These are phyloP conservation scores for Myopa tessellatipennis DNA, from an alignment of 2,888 invertebrate species.

Conservation along the genomic window DNA sequence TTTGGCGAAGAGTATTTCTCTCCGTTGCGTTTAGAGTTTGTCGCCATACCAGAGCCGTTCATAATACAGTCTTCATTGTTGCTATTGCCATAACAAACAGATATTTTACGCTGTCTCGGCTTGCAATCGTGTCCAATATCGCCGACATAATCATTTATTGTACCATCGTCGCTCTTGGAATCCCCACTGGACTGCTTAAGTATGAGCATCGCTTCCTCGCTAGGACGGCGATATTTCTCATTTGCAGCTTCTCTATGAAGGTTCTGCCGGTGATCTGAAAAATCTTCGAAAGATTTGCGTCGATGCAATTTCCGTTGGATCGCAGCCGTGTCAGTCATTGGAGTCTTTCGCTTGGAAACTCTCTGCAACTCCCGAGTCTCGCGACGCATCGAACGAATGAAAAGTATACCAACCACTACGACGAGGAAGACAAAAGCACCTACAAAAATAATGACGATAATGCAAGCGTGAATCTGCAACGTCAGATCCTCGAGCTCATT, in stretches of 20 bases:
- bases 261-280: constrained; percentile 61
- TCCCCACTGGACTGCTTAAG: constrained; percentile 69
- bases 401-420: constrained; percentile 60
- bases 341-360: constrained; percentile 38
- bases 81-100: constrained; percentile 63
- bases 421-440: constrained; percentile 63
- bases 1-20: constrained; percentile 68
- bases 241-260: constrained; percentile 62
- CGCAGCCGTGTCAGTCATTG: constrained; percentile 12
- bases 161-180: neutral
- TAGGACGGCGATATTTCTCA: constrained; percentile 73
- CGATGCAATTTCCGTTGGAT: constrained; percentile 64
- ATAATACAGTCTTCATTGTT: constrained; percentile 47
- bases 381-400: constrained; percentile 61
- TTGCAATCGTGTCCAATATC: constrained; percentile 23
- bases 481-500: constrained; percentile 76
- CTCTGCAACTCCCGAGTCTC: constrained; percentile 54
- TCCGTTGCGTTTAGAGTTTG: constrained; percentile 52
- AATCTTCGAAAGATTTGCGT: constrained; percentile 76
- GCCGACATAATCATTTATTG: constrained; percentile 33
- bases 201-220: constrained; percentile 78
- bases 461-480: constrained; percentile 70
- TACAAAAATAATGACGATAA: constrained; percentile 63
- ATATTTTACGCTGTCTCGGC: constrained; percentile 61
- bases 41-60: neutral